A percentile compares a stretch with the other conserved stretches of the same genome.
phyloP scores from a whole-genome alignment of 35 echinoderm and acorn worm genomes.

The Heliocidaris tuberculata region DNA sequence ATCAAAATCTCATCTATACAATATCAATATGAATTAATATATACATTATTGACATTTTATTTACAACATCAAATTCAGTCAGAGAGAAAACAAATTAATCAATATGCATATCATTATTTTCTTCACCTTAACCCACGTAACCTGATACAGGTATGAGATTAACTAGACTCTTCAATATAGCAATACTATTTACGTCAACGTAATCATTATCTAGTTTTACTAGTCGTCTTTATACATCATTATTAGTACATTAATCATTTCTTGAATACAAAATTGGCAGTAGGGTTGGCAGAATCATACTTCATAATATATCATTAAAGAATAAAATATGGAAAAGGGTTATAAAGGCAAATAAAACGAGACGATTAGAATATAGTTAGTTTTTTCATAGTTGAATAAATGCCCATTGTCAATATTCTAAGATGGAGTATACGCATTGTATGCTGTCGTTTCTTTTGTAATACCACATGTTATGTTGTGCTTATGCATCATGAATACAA shows the following conservation, averaged over 20 bases:
- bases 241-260: background rate
- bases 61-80: background rate
- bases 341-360: background rate
- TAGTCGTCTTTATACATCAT: background rate
- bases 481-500: background rate
- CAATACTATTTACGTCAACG: background rate
- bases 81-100: background rate
- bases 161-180: background rate
- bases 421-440: background rate
- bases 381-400: background rate
- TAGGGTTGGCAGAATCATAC: background rate
- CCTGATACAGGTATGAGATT: background rate
- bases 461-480: background rate
- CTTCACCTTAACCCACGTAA: background rate
- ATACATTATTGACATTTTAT: conserved; percentile 14
- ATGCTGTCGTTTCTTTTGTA: background rate
- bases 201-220: background rate
- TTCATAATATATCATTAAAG: background rate
- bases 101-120: background rate
- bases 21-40: background rate
- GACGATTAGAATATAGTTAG: background rate
- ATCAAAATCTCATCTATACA: background rate
- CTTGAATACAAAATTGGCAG: conserved; percentile 10
- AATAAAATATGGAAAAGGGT: background rate
- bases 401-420: background rate